Evolutionary conservation across 2,113 vertebrate species (phyloP).

Genomic region (Oreochromis aureus): DNA sequence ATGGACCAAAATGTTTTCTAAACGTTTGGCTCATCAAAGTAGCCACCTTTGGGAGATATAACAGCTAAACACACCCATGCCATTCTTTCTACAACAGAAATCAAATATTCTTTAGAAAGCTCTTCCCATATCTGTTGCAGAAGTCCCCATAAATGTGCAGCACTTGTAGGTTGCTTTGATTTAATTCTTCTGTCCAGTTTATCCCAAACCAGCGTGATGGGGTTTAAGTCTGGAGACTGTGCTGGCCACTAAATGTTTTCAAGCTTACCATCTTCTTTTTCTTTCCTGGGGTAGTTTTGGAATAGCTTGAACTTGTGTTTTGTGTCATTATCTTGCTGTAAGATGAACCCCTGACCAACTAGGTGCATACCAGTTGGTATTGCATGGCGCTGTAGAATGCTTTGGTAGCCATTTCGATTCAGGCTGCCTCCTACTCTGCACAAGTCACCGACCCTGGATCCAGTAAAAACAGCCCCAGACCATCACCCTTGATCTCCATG

Average conservation of each 20-base stretch:
- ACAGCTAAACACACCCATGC: background rate
- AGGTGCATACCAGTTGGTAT: background rate
- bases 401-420: accelerated
- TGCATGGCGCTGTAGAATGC: background rate
- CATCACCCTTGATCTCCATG: background rate
- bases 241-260: background rate
- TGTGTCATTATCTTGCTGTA: background rate
- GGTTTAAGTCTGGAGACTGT: background rate
- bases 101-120: background rate
- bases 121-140: background rate
- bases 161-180: background rate
- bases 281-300: background rate
- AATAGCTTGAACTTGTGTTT: accelerated
- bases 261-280: background rate
- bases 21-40: background rate
- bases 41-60: background rate
- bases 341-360: background rate
- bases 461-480: background rate
- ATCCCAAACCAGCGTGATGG: background rate
- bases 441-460: background rate
- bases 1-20: background rate
- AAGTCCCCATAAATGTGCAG: background rate
- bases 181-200: background rate
- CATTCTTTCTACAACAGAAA: background rate
- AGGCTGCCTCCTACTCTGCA: background rate